These are phyloP conservation scores for Saccostrea glomerata DNA, from an alignment of 1,140 invertebrate species.

Conservation along the genomic window DNA sequence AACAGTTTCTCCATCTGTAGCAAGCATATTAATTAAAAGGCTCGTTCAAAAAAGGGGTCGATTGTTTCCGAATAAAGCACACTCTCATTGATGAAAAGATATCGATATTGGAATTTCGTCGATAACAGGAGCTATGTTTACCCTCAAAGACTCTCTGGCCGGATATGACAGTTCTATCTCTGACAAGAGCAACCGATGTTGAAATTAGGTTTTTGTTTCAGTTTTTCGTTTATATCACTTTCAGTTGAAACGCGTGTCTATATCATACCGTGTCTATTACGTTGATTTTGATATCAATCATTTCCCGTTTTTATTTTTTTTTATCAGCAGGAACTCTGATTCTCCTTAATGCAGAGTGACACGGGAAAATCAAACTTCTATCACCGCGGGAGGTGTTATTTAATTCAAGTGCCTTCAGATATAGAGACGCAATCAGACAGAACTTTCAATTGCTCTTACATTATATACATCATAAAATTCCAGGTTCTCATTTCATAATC, in stretches of 20 bases:
- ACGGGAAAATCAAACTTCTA: background rate
- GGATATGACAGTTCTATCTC: background rate
- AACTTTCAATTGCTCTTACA: conserved; percentile 2
- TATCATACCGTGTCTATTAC: background rate
- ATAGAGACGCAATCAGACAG: background rate
- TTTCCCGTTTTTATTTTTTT: background rate
- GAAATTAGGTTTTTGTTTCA: background rate
- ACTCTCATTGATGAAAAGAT: background rate
- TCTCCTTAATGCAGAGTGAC: conserved; percentile 1
- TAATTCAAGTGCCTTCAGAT: conserved; percentile 3
- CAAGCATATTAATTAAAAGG: conserved; percentile 1
- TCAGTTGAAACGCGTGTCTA: background rate
- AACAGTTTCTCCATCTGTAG: background rate
- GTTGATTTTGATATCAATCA: background rate
- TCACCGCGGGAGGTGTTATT: conserved; percentile 21
- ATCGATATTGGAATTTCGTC: background rate
- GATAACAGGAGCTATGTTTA: background rate
- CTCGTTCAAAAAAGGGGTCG: background rate
- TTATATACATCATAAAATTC: conserved; percentile 12
- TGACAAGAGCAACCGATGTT: background rate
- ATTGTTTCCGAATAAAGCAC: background rate
- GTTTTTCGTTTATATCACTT: background rate
- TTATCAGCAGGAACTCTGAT: background rate
- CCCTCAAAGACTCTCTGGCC: background rate
- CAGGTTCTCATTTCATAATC: background rate